Evolutionary conservation across 53 echinoderm and acorn worm genomes (phyloP).

Genomic region (Zoroaster sp.): DNA sequence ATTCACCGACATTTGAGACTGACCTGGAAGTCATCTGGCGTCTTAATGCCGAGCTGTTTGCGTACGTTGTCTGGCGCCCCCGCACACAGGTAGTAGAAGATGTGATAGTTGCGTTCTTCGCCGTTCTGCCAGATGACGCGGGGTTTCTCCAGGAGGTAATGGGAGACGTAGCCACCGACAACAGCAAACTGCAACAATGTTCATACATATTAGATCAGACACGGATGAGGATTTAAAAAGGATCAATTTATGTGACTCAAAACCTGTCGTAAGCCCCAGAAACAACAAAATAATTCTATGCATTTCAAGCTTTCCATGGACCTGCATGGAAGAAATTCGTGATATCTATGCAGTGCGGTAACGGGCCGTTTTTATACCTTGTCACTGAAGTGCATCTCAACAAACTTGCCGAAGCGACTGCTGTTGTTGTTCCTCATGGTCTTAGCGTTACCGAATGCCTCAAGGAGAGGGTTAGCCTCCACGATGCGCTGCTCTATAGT

Average conservation of each 20-base stretch:
- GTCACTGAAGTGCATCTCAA: conserved; percentile 95
- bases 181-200: conserved; percentile 67
- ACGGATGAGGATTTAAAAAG: no score
- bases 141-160: conserved; percentile 96
- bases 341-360: neutral
- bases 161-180: conserved; percentile 95
- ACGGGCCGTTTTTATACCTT: conserved; percentile 64
- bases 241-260: no score
- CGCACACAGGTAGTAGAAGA: conserved; percentile 98
- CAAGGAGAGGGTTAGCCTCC: conserved; percentile 94
- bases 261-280: no score
- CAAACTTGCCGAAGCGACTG: conserved; percentile 98
- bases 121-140: conserved; percentile 83
- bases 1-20: neutral
- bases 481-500: conserved; percentile 96
- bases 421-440: conserved; percentile 99
- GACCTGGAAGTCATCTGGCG: conserved; percentile 96
- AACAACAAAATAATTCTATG: no score
- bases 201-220: no score
- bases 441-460: conserved; percentile 99
- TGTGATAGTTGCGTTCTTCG: conserved; percentile 95
- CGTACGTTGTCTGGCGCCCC: conserved; percentile 89
- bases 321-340: no score
- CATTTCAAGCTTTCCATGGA: no score
- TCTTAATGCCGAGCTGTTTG: conserved; percentile 76